These are phyloP conservation scores for Auanema sp. DNA, from an alignment of 2,888 invertebrate genomes.

Conservation along the genomic window DNA sequence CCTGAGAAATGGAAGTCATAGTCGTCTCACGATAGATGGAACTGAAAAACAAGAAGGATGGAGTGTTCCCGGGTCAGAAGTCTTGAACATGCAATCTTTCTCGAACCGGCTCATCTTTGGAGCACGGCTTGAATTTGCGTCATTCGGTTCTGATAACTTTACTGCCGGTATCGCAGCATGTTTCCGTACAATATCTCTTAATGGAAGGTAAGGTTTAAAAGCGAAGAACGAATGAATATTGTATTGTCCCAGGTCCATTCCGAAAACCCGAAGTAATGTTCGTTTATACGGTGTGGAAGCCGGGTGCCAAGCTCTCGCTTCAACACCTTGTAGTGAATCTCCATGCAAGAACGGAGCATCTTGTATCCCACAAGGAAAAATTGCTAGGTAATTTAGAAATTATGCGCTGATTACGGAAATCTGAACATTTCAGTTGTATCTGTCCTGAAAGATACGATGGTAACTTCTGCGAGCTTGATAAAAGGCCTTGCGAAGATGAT, in stretches of 20 bases:
- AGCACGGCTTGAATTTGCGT: conserved; percentile 23
- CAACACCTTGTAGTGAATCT: conserved; percentile 36
- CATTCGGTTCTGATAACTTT: conserved; percentile 64
- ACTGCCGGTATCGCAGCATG: conserved; percentile 87
- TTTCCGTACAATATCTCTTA: conserved; percentile 82
- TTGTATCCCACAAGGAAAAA: conserved; percentile 26
- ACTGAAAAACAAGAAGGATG: conserved; percentile 50
- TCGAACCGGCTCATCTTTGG: conserved; percentile 41
- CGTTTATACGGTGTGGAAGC: conserved; percentile 31
- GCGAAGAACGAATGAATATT: too few species aligned
- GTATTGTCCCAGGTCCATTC: conserved; percentile 19
- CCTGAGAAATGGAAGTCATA: conserved; percentile 74
- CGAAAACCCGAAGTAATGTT: conserved; percentile 41
- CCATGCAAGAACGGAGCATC: conserved; percentile 38
- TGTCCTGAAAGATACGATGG: conserved; percentile 81
- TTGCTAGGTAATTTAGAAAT: conserved; percentile 19
- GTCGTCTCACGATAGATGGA: conserved; percentile 65
- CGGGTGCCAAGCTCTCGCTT: conserved; percentile 35
- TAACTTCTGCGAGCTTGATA: conserved; percentile 80
- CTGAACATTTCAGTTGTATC: conserved; percentile 77
- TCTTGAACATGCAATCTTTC: conserved; percentile 78
- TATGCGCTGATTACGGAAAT: conserved; percentile 23
- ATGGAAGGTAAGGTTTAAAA: conserved; percentile 21
- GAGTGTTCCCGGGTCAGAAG: conserved; percentile 71
- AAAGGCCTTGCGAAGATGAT: conserved; percentile 82